Evolutionary conservation across 2,888 invertebrate species (phyloP).

Genomic region (Cecidostiba fungosa): DNA sequence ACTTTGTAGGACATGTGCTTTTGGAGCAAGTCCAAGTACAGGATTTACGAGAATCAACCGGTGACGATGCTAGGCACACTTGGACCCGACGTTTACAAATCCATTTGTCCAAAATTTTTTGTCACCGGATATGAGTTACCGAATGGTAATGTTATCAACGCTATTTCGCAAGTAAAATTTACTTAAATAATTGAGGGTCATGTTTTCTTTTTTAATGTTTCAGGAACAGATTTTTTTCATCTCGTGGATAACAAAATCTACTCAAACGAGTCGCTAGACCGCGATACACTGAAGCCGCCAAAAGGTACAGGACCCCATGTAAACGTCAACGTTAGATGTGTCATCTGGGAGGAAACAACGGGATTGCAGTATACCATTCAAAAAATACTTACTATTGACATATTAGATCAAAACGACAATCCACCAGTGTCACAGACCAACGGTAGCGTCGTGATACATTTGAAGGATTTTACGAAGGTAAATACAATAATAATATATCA

Average conservation of each 20-base stretch:
- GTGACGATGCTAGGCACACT: slow-evolving; percentile 78
- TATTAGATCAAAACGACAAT: slow-evolving; percentile 82
- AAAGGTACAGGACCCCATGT: slow-evolving; percentile 77
- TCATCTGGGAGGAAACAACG: slow-evolving; percentile 78
- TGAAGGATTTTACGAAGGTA: slow-evolving; percentile 75
- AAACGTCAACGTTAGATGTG: slow-evolving; percentile 78
- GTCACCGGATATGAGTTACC: slow-evolving; percentile 80
- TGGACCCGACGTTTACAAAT: slow-evolving; percentile 78
- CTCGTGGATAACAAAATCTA: slow-evolving; percentile 78
- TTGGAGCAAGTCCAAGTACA: slow-evolving; percentile 75
- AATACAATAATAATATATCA: slow-evolving; percentile 45
- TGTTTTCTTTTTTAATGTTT: slow-evolving; percentile 26
- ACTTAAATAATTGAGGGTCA: slow-evolving; percentile 3
- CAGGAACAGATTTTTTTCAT: slow-evolving; percentile 78
- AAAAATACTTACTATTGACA: slow-evolving; percentile 79
- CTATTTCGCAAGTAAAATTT: neutral
- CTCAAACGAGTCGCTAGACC: slow-evolving; percentile 79
- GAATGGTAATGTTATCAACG: slow-evolving; percentile 76
- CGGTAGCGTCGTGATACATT: slow-evolving; percentile 73
- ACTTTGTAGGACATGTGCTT: slow-evolving; percentile 76
- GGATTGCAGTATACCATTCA: slow-evolving; percentile 74
- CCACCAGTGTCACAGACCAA: slow-evolving; percentile 78
- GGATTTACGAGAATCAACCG: slow-evolving; percentile 77
- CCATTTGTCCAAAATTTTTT: slow-evolving; percentile 81
- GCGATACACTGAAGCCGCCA: slow-evolving; percentile 77